Percentiles rank a stretch among this genome's conserved stretches.
phyloP scores from a whole-genome alignment of 2,888 invertebrate species.

The Chrysopilus asiliformis region DNA sequence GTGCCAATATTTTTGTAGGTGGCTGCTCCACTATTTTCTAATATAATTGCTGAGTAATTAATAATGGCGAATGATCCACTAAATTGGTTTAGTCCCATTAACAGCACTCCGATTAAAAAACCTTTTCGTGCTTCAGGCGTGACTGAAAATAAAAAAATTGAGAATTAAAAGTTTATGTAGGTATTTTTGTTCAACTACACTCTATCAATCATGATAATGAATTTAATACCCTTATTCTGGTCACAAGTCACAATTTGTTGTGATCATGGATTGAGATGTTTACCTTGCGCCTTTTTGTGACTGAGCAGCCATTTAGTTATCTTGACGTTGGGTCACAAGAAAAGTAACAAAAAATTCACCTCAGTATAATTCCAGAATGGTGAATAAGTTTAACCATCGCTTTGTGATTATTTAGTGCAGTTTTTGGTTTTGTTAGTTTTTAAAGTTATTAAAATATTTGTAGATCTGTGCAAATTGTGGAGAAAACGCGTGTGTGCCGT shows the following conservation, averaged over 20 bases:
- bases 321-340: too few relatives aligned
- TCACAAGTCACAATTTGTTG: not conserved
- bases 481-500: too few relatives aligned
- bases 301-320: too few relatives aligned
- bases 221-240: not conserved
- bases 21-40: slow-evolving; percentile 22
- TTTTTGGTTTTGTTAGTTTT: too few relatives aligned
- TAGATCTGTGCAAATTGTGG: too few relatives aligned
- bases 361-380: too few relatives aligned
- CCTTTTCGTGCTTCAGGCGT: slow-evolving; percentile 22
- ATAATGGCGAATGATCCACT: slow-evolving; percentile 27
- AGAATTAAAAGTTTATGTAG: not conserved
- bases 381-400: too few relatives aligned
- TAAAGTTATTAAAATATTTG: too few relatives aligned
- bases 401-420: too few relatives aligned
- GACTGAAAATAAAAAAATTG: slow-evolving; percentile 17
- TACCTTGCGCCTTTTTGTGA: too few relatives aligned
- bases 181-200: not conserved
- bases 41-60: slow-evolving; percentile 31
- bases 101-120: slow-evolving; percentile 19
- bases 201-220: not conserved
- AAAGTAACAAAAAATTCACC: too few relatives aligned
- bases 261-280: not conserved
- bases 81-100: slow-evolving; percentile 24
- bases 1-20: slow-evolving; percentile 28